These are phyloP conservation scores for Polietes domitor DNA, from an alignment of 2,888 invertebrate species.

Conservation along the genomic window DNA sequence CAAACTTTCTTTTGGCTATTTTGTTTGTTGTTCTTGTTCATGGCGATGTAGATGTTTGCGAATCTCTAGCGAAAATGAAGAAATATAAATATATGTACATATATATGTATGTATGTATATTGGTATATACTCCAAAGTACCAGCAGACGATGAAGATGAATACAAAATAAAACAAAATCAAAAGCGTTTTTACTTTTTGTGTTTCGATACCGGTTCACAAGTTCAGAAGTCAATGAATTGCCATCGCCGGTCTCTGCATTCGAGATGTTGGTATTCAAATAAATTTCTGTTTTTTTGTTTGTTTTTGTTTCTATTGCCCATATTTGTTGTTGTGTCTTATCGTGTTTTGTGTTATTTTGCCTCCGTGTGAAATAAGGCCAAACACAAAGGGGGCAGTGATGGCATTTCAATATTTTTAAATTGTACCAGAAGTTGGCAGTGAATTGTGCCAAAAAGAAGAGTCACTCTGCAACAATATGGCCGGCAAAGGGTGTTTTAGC, in stretches of 20 bases:
- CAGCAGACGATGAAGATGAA: not conserved
- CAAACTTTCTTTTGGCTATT: conserved; percentile 12
- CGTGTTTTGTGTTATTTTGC: not conserved
- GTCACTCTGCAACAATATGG: too few species aligned
- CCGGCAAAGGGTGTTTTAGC: too few species aligned
- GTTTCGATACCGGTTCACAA: conserved; percentile 27
- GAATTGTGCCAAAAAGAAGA: too few species aligned
- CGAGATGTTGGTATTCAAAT: not conserved
- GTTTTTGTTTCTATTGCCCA: too few species aligned
- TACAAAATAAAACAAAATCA: not conserved
- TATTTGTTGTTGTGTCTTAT: not conserved
- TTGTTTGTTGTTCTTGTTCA: not conserved
- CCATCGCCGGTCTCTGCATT: not conserved
- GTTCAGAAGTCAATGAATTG: conserved; percentile 33
- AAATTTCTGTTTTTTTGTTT: conserved; percentile 3
- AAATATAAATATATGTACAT: not conserved
- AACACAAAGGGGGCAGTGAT: not conserved
- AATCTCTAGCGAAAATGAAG: not conserved
- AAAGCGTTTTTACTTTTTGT: not conserved
- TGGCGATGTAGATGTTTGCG: not conserved
- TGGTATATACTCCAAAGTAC: too few species aligned
- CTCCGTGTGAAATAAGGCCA: not conserved
- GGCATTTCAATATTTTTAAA: too few species aligned
- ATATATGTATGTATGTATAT: not conserved
- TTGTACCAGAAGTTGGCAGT: too few species aligned